Percentiles rank a stretch among this genome's conserved stretches.
Evolutionary conservation across 2,113 vertebrate genomes (phyloP).

Genomic region (Telmatochromis brichardi): DNA sequence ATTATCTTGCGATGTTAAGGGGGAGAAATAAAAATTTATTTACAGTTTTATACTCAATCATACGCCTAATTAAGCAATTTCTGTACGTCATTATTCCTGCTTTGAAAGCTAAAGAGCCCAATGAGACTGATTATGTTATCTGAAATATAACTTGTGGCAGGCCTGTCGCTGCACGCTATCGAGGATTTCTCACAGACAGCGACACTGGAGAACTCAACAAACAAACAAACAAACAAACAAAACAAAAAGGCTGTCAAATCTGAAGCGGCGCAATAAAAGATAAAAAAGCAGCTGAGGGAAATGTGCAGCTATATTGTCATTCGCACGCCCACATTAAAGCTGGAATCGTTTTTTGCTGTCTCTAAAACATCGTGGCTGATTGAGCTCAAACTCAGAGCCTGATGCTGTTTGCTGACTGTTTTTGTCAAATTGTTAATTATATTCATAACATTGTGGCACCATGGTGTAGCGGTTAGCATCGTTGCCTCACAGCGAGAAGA

Average conservation of each 20-base stretch:
- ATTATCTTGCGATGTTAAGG: not conserved
- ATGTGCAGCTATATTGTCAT: not conserved
- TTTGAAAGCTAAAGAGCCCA: not conserved
- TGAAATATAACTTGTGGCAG: not conserved
- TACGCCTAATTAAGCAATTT: not conserved
- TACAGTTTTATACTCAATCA: not conserved
- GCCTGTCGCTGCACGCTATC: not conserved
- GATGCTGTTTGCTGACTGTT: not conserved
- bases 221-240: not conserved
- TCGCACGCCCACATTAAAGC: not conserved
- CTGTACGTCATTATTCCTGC: not conserved
- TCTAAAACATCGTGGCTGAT: not conserved
- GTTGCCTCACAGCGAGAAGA: not conserved
- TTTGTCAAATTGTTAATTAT: not conserved
- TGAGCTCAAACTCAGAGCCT: not conserved
- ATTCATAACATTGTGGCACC: not conserved
- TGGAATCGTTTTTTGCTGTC: not conserved
- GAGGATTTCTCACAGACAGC: not conserved
- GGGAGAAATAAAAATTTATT: not conserved
- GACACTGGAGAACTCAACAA: not conserved
- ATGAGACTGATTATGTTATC: not conserved
- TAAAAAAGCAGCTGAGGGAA: not conserved
- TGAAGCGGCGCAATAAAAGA: not conserved
- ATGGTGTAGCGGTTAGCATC: not conserved
- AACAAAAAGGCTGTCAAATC: not conserved